Evolutionary conservation across 2,797 vertebrate species (phyloP).

Genomic region (Morus bassanus): DNA sequence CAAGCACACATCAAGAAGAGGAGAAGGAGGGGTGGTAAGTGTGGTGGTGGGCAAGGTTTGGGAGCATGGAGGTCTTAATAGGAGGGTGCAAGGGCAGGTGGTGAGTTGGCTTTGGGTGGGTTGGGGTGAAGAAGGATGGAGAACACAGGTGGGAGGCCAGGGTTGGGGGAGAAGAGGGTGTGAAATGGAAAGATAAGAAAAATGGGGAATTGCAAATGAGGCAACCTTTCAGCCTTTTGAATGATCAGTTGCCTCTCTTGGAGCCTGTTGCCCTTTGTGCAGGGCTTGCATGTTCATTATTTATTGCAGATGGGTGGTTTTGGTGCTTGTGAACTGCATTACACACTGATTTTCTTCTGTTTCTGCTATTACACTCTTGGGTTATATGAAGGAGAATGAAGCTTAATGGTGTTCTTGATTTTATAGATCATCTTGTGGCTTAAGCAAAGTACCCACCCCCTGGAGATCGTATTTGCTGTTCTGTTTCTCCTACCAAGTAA

Average conservation of each 20-base stretch:
- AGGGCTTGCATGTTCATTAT: not conserved
- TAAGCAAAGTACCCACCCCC: not conserved
- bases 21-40: not conserved
- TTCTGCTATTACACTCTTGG: not conserved
- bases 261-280: not conserved
- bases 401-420: not conserved
- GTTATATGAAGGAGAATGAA: not conserved
- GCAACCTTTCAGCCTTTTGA: not conserved
- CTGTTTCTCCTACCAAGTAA: not conserved
- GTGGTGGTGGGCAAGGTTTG: not conserved
- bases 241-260: not conserved
- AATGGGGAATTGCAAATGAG: not conserved
- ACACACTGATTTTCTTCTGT: not conserved
- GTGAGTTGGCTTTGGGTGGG: not conserved
- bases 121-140: not conserved
- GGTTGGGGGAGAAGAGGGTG: not conserved
- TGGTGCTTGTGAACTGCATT: not conserved
- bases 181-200: not conserved
- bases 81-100: not conserved
- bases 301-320: not conserved
- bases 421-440: not conserved
- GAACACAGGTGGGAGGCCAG: not conserved
- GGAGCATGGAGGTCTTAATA: not conserved
- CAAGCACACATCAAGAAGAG: rapidly evolving
- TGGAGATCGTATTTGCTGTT: not conserved